phyloP scores from a whole-genome alignment of 1,140 invertebrate genomes.

The Saccostrea echinata region DNA sequence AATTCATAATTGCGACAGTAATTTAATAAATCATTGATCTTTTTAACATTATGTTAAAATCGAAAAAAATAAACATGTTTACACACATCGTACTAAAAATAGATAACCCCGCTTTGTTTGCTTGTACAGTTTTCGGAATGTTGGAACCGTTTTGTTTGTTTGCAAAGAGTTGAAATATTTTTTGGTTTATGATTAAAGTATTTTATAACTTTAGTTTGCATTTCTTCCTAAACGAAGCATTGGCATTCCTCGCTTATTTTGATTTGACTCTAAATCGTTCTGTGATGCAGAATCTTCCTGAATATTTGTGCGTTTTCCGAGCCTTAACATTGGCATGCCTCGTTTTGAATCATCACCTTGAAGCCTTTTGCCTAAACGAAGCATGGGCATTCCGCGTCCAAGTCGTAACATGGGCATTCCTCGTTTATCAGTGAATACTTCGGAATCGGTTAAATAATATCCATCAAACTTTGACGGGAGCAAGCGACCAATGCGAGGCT shows the following conservation, averaged over 20 bases:
- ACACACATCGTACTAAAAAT: conserved; percentile 30
- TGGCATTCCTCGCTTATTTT: conserved; percentile 56
- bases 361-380: conserved; percentile 63
- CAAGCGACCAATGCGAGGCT: conserved; percentile 51
- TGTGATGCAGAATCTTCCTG: conserved; percentile 55
- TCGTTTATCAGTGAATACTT: conserved; percentile 46
- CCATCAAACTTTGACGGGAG: background rate
- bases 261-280: conserved; percentile 55
- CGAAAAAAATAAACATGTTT: background rate
- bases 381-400: conserved; percentile 63
- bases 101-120: background rate
- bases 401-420: conserved; percentile 61
- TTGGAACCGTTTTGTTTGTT: conserved; percentile 10
- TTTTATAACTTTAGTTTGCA: conserved; percentile 42
- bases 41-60: background rate
- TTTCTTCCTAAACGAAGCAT: conserved; percentile 65
- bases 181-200: background rate
- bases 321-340: conserved; percentile 64
- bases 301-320: conserved; percentile 63
- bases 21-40: background rate
- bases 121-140: conserved; percentile 40
- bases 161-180: background rate
- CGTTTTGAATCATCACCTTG: conserved; percentile 51
- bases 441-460: conserved; percentile 38
- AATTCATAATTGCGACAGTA: conserved; percentile 8